Percentiles rank a stretch among this genome's conserved stretches.
phyloP scores from a whole-genome alignment of 2,888 invertebrate species.

The Argyra leucocephala region DNA sequence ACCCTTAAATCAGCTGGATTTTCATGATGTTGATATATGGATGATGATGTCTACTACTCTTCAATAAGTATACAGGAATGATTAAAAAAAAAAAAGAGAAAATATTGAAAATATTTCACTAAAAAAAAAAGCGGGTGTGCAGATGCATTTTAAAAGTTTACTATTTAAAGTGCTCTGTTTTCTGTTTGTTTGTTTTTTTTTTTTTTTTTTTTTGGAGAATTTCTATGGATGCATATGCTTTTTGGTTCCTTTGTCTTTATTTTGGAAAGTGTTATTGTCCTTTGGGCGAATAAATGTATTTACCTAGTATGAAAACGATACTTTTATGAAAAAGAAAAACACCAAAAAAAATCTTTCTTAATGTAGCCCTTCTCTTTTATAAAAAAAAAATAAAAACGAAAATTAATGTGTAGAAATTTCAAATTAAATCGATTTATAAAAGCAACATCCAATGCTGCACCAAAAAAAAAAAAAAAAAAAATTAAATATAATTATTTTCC shows the following conservation, averaged over 20 bases:
- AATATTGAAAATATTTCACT: neutral
- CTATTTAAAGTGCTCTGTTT: neutral
- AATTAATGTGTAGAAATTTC: neutral
- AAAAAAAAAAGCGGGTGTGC: neutral
- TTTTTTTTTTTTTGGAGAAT: neutral
- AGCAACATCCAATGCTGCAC: neutral
- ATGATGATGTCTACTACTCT: neutral
- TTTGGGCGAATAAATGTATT: neutral
- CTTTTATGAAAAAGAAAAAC: too few species aligned
- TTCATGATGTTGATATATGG: neutral
- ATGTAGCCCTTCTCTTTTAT: neutral
- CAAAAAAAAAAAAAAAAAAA: neutral
- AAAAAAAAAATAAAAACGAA: neutral
- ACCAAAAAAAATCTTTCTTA: neutral
- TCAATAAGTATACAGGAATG: neutral
- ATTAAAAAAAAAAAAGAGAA: neutral
- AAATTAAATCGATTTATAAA: constrained; percentile 1
- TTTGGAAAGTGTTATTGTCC: neutral
- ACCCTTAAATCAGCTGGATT: neutral
- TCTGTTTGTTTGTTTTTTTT: neutral
- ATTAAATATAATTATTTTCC: neutral
- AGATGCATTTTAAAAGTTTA: constrained; percentile 8
- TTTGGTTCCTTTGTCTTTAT: neutral
- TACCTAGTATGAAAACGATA: neutral
- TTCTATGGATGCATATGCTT: neutral